Base-by-base conservation (phyloP, 2,113 vertebrate species). In the Neomonachus schauinslandi region DNA sequence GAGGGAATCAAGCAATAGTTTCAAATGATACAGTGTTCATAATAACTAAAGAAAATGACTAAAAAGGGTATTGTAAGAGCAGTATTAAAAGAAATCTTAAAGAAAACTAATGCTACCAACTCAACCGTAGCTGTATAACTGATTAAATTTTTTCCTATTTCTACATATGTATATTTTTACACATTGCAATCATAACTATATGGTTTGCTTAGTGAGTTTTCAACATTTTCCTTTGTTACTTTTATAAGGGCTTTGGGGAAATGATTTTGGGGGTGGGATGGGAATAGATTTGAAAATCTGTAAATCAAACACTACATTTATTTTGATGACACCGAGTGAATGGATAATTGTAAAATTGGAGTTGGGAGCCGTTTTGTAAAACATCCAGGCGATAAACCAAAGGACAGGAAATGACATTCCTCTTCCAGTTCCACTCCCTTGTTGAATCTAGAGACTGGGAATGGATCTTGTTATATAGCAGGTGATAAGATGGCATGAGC, bases 221-320 rank as follows among this genome's bases (percentile, higher is more conserved):
- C 93, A 94, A 91, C 28, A 88, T 96, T 93, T 95, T 84, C 28
- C 31, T 65, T 93, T 82, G 61, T 91, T 86, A 90, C 10, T 90
- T 82, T 94, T 89, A 16, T 81, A 93, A 96, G 51, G 49, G 42
- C 49, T 79, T 46, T 10, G 87, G 31, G 28, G 24, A 87, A 67
- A 33, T 67, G 19, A 72, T 89, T 69, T 81, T 6, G 0, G 19
- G 33, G 3, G 26, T 49, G 7, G 42, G 26, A 46, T 31, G 42
- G 46, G 26, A 76, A 77, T 77, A 49, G 74, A 49, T 42, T 77
- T 77, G 19, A 77, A 77, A 49, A 77, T 77, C 74, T 31, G 2
- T 77, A 31, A 49, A 49, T 49, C 42, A 77, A 49, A 49, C 7
- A 77, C 26, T 77, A 49, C 26, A 49, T 18, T 77, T 77, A 77